A percentile compares a stretch with the other conserved stretches of the same genome.
Evolutionary conservation across 1,140 invertebrate species (phyloP).

Genomic region (Orchestia grillus): DNA sequence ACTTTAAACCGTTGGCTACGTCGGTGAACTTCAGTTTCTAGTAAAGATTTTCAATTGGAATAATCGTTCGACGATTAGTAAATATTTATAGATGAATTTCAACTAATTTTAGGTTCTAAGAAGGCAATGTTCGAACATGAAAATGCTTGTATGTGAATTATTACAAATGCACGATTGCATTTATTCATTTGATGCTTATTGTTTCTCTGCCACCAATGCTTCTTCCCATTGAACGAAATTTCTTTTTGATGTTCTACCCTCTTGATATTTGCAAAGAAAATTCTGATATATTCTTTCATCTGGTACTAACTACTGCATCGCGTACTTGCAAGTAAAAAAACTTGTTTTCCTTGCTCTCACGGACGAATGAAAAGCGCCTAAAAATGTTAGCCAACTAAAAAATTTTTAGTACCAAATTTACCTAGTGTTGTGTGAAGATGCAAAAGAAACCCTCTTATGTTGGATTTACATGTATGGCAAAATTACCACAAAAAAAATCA

Average conservation of each 20-base stretch:
- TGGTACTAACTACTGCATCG: neutral
- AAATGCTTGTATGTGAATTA: neutral
- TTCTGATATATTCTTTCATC: neutral
- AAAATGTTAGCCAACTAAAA: neutral
- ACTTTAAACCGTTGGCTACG: no score
- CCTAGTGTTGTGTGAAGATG: neutral
- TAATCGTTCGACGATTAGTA: neutral
- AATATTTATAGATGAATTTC: neutral
- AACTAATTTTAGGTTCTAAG: neutral
- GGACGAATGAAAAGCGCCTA: neutral
- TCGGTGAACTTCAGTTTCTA: neutral
- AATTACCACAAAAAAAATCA: neutral
- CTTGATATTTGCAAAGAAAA: neutral
- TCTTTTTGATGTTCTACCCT: neutral
- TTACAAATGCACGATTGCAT: neutral
- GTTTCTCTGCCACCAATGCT: neutral
- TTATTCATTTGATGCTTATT: neutral
- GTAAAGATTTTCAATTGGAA: neutral
- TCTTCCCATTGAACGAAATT: neutral
- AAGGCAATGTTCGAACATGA: neutral
- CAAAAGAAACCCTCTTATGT: neutral
- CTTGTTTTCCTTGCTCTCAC: neutral
- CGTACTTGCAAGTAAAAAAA: neutral
- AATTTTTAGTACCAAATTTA: neutral
- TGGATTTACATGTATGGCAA: no score